Conservation (phyloP, 2,797 vertebrate species). For the Thripadectes ignobilis region DNA sequence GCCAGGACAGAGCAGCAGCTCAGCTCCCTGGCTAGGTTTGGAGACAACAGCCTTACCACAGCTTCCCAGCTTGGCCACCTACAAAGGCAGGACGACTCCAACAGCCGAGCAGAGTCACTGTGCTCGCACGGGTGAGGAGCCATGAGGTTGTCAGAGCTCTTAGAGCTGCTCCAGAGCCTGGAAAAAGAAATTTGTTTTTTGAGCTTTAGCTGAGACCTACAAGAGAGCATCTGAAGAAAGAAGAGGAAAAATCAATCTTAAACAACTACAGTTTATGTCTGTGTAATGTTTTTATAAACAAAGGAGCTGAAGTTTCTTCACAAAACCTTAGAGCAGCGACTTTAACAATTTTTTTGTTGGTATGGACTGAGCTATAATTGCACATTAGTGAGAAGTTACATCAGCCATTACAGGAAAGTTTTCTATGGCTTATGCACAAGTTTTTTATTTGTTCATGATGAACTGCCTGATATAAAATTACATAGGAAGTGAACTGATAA, state of each 20-base stretch:
- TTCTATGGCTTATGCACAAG: background rate
- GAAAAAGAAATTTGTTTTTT: background rate
- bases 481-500: background rate
- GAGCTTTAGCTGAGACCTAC: background rate
- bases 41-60: background rate
- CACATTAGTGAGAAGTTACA: background rate
- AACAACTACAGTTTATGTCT: background rate
- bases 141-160: background rate
- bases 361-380: background rate
- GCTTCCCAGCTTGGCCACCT: background rate
- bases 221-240: background rate
- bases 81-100: background rate
- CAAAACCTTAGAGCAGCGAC: background rate
- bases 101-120: background rate
- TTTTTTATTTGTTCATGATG: background rate
- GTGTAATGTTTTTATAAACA: background rate
- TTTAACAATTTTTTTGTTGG: background rate
- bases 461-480: background rate
- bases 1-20: background rate
- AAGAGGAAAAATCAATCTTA: background rate
- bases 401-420: background rate
- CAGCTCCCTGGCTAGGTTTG: background rate
- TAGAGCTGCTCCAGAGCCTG: background rate
- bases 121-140: background rate
- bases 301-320: background rate